Base-by-base conservation (phyloP, 2,888 invertebrate species). In the Papilio elwesi region DNA sequence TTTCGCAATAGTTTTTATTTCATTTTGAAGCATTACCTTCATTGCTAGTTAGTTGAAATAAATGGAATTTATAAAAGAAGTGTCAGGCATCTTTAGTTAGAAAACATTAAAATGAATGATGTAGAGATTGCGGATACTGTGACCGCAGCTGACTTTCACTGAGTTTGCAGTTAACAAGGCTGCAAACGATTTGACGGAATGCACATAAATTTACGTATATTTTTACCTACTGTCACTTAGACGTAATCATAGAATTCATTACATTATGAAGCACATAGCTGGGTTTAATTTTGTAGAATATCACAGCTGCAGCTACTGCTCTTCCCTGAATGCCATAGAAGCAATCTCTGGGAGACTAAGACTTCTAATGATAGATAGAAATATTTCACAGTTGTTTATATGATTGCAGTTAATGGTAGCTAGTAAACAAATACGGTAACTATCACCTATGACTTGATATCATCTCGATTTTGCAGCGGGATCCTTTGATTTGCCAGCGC, bases 141-240 rank as follows among this genome's bases (percentile, higher is more conserved):
- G 51, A 51, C 51, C n/a, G 55, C 55, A 55, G 26, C 11, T 26
- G 26, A 55, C 55, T 55, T 55, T 55, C 55, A 1, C 57, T 57
- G 36, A 12, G 13, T 13, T 57, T 57, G 36, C 36, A 55, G 55
- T 7, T 55, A 12, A 55, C 53, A 55, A 55, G 26, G 11, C 26
- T 55, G 26, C 26, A 26, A 55, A 55, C 55, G 55, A 55, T 26
- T 55, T 55, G 55, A 55, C 12, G 26, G 26, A 55, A 26, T 26
- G 55, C 55, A 55, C 55, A 55, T 55, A 26, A 55, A 55, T 51
- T 51, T 51, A 51, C 55, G 16, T 55, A 12, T 1, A 55, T 55
- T 53, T 16, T 53, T 10, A 8, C 16, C n/a, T 10, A 4, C 16
- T 51, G 51, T 51, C 51, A n/a, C n/a, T 43, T 51, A 51, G 16